Base-by-base conservation (phyloP, 2,113 vertebrate species). In the Arenaria interpres region DNA sequence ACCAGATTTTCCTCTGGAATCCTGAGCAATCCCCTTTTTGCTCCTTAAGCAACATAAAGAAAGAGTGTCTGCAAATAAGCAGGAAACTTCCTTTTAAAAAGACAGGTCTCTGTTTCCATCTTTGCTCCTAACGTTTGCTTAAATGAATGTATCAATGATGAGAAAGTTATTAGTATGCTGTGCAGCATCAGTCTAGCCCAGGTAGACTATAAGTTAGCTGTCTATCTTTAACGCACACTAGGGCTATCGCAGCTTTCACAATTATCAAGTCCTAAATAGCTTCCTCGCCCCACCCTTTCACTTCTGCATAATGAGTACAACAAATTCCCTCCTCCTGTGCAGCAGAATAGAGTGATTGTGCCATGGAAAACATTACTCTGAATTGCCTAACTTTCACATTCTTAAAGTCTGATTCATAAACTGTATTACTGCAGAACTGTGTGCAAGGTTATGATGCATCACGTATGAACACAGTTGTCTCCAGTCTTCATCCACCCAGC, bases 321-420 rank as follows among this genome's bases (percentile, higher is more conserved):
- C 30, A 41, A 20, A 17, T 30, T 72, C 30, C 54, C 24, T 35
- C 3, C 22, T 0, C 0, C 57, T 24, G 2, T 1, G 22, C 60
- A 43, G 51, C 21, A 1, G 5, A 23, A 57, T 0, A 0, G 14
- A 79, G 15, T 2, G 35, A 46, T 0, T 0, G 17, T 41, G 43
- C 66, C 77, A 33, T 2, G 45, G 80, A 91, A 90, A 95, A 89
- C 37, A 30, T 9, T n/a, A 45, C 73, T 46, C 39, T 22, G 15
- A 54, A 63, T 39, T 39, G 45, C 76, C 69, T n/a, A 77, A 56
- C 32, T 59, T 69, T 4, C 41, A 41, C 74, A 75, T 92, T 81
- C 76, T 64, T 57, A 1, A 53, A 67, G 66, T 23, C 82, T 76
- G 86, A 92, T 22, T 73, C 66, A 79, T 6, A 16, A 87, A 20